Evolutionary conservation across 2,113 vertebrate genomes (phyloP), one percentile per base, ranked within the genome.

Genomic region (Zosterops lateralis): DNA sequence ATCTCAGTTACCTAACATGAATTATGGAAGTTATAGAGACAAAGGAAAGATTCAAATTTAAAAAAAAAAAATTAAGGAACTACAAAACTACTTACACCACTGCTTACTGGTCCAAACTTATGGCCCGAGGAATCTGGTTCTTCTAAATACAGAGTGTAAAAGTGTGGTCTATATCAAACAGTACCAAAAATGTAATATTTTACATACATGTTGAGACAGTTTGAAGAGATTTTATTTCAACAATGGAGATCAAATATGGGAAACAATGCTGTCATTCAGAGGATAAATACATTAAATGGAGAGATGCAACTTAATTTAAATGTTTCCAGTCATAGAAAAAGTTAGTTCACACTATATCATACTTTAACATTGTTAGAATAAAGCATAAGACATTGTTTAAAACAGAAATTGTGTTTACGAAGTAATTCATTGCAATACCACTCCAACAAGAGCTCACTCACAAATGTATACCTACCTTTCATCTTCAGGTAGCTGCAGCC

Each of bases 71-170:
- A 26, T 1, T 7, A 70, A 47, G 4, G 74, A 92, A 57, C 8
- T 31, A 62, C 4, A 42, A 16, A 71, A 64, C 9, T 97, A 98
- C 98, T 98, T 96, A 99, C 99, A 97, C 98, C 67, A 0, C 83
- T 96, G 97, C 99, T 99, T 93, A 95, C 91, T 94, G 99, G 99
- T 97, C 99, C 99, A 62, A 97, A 95, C 1, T 1, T 34, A 96
- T 99, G 99, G 90, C 99, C 99, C 12, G 99, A 91, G 66, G 93
- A 62, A 98, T 99, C 99, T 62, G 99, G 99, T 97, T 99, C 99
- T 47, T 99, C 98, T 97, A 99, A 97, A 98, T 99, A 99, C 97
- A 99, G 96, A 97, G 99, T 99, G 98, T 98, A 99, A 97, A 99
- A 98, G 97, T 99, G 98, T 95, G 99, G 99, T 98, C 99, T 99